These are phyloP conservation scores for Amphiprion percula DNA, from an alignment of 2,113 vertebrate species.

Conservation along the genomic window DNA sequence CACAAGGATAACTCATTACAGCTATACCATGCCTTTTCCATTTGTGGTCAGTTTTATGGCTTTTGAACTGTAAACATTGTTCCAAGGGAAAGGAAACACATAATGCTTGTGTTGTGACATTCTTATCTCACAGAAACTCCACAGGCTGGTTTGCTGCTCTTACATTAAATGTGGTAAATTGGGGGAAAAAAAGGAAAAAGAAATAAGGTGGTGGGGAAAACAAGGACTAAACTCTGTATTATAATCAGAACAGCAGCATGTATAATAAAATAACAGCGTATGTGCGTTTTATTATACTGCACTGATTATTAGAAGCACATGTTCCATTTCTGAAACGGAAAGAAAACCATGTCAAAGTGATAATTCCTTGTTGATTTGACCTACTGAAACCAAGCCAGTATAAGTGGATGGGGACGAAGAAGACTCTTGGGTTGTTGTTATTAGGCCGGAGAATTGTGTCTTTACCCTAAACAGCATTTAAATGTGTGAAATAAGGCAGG, in stretches of 20 bases:
- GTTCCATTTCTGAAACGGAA: slow-evolving; percentile 15
- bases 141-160: slow-evolving; percentile 29
- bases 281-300: slow-evolving; percentile 26
- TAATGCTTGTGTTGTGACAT: slow-evolving; percentile 63
- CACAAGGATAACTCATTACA: slow-evolving; percentile 75
- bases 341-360: slow-evolving; percentile 5
- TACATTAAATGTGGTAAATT: slow-evolving; percentile 34
- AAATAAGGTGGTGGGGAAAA: slow-evolving; percentile 9
- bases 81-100: slow-evolving; percentile 67
- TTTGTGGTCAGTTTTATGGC: slow-evolving; percentile 75
- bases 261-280: slow-evolving; percentile 35
- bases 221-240: slow-evolving; percentile 10
- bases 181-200: neutral
- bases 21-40: slow-evolving; percentile 66
- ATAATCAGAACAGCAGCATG: slow-evolving; percentile 44
- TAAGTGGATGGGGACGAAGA: neutral
- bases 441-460: neutral
- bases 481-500: slow-evolving; percentile 55
- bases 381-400: slow-evolving; percentile 1
- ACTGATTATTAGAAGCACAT: slow-evolving; percentile 38
- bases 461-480: slow-evolving; percentile 29
- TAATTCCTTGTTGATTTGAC: slow-evolving; percentile 29
- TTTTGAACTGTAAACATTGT: slow-evolving; percentile 78
- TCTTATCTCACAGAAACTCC: slow-evolving; percentile 48
- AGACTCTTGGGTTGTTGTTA: slow-evolving; percentile 1